phyloP scores from a whole-genome alignment of 2,888 invertebrate species.

The Corythucha ciliata region DNA sequence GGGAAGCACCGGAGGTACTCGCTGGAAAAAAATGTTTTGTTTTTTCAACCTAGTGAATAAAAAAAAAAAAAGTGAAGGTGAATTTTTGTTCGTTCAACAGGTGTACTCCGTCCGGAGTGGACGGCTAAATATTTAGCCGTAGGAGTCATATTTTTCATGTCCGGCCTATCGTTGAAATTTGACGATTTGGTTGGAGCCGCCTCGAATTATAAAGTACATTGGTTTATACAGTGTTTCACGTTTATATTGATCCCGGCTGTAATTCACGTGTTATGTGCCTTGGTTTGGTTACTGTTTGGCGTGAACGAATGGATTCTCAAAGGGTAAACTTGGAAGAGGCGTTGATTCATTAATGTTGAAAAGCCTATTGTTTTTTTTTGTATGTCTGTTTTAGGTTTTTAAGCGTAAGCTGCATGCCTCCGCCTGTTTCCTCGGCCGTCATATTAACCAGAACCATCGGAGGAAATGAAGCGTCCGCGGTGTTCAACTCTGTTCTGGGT shows the following conservation, averaged over 20 bases:
- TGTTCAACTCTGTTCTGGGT: slow-evolving; percentile 51
- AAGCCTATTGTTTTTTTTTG: not conserved
- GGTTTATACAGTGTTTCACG: slow-evolving; percentile 49
- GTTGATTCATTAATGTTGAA: too few relatives aligned
- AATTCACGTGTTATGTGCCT: slow-evolving; percentile 17
- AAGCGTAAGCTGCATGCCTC: slow-evolving; percentile 51
- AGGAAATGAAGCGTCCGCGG: slow-evolving; percentile 52
- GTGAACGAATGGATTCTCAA: slow-evolving; percentile 48
- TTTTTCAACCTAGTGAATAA: not conserved
- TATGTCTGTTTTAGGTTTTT: slow-evolving; percentile 45
- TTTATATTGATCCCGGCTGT: slow-evolving; percentile 46
- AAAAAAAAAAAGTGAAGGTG: too few relatives aligned
- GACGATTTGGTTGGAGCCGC: slow-evolving; percentile 46
- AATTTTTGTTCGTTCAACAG: too few relatives aligned
- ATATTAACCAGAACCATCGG: slow-evolving; percentile 49
- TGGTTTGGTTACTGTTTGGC: slow-evolving; percentile 43
- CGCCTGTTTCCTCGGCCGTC: slow-evolving; percentile 52
- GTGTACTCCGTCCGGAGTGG: slow-evolving; percentile 30
- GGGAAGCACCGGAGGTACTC: slow-evolving; percentile 44
- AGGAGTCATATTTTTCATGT: slow-evolving; percentile 43
- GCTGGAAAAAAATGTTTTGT: slow-evolving; percentile 7
- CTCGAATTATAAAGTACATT: slow-evolving; percentile 45
- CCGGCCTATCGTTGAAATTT: slow-evolving; percentile 48
- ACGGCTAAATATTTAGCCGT: slow-evolving; percentile 30
- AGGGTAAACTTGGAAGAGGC: too few relatives aligned